These are phyloP conservation scores for Muraenolepis orangiensis DNA, from an alignment of 2,797 vertebrate species.

Conservation along the genomic window DNA sequence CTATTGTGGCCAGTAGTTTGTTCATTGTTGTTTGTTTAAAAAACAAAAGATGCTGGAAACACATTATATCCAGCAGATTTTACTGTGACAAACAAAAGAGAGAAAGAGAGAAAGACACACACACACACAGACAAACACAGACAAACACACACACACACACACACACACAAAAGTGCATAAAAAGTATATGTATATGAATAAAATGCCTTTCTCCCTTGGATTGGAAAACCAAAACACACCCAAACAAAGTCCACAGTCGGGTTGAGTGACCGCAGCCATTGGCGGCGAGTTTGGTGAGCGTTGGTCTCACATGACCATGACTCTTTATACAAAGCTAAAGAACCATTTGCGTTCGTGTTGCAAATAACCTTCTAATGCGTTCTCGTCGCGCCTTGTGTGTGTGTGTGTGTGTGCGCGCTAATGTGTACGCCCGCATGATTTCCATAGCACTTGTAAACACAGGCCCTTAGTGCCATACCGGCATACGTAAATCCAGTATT, in stretches of 20 bases:
- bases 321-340: not conserved
- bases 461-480: not conserved
- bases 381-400: not conserved
- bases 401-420: not conserved
- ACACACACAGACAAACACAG: not conserved
- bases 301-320: not conserved
- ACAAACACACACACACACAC: too few species aligned
- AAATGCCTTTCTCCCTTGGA: too few species aligned
- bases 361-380: not conserved
- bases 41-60: not conserved
- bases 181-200: too few species aligned
- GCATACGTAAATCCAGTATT: slow-evolving; percentile 11
- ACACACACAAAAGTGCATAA: too few species aligned
- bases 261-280: too few species aligned
- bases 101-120: not conserved
- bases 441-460: not conserved
- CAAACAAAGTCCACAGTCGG: not conserved
- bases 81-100: not conserved
- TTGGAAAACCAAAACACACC: not conserved
- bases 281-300: not conserved
- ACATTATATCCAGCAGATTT: not conserved
- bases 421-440: not conserved
- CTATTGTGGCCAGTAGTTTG: not conserved
- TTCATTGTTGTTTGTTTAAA: not conserved
- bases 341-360: not conserved